Evolutionary conservation across 2,113 vertebrate species (phyloP), one percentile per base, ranked within the genome.

Genomic region (Megatriorchis doriae): DNA sequence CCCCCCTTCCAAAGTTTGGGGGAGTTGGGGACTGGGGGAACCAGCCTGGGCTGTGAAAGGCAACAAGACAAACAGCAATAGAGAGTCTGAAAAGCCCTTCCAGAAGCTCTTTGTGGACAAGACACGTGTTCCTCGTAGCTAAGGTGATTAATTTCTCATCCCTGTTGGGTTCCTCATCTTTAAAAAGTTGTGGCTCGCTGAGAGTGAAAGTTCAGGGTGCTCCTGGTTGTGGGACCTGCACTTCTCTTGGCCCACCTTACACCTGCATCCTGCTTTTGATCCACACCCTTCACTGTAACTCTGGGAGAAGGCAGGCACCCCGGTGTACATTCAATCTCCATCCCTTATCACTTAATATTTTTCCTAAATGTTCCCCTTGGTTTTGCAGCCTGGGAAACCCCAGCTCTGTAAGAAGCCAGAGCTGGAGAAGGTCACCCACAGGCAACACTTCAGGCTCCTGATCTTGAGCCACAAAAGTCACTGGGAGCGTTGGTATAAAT

Each of bases 261-360:
- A 14, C 23, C 27, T 63, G 19, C 19, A 56, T 18, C 72, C 56
- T 81, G 36, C 31, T 90, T 89, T 56, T 72, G 52, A 62, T 38
- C 25, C 31, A 38, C 52, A 23, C n/a, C 12, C 5, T 36, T 68
- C 0, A 0, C 50, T 3, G 1, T 31, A 58, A 43, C 2, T 3
- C 34, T 38, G 50, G 10, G 19, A 85, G 47, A 82, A 90, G 26
- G 47, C 77, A 80, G 20, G 56, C 59, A 81, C 63, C n/a, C 17
- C 2, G 1, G 7, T 25, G 11, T 23, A 45, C 73, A 78, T 45
- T 55, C 88, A 47, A 13, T 17, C 67, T 90, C 50, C 52, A n/a
- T n/a, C 23, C 21, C 56, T 72, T 52, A 62, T 42, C 19, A 23
- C 43, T n/a, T 43, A 19, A 10, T 43, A 32, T 47, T 78, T 85